Evolutionary conservation across 2,113 vertebrate species (phyloP), one percentile per base, ranked within the genome.

Genomic region (Petrocephalus zakoni): DNA sequence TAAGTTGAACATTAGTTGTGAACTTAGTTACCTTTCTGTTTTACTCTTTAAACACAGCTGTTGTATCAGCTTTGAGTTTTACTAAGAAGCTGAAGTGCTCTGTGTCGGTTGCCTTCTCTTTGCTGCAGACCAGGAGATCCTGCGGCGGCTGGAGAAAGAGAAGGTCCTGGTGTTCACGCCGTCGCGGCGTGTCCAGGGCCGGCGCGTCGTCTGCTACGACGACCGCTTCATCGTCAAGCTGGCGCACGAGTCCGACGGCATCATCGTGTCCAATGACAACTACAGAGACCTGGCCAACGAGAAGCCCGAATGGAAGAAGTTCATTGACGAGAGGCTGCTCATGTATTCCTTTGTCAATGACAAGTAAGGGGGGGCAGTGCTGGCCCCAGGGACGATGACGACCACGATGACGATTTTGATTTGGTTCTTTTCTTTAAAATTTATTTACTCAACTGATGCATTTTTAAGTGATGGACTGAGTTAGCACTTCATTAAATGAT

Each of bases 271-370:
- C 89, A 99, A 99, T 25, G 98, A 99, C 88, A 99, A 99, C 96
- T 99, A 99, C 95, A 95, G 98, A 91, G 98, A 99, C 91, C 93
- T 99, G 90, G 97, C 97, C 17, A 98, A 98, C 58, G 98, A 99
- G 92, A 99, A 99, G 89, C 98, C 98, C 0, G 98, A 99, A 91
- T 99, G 97, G 98, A 99, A 99, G 95, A 99, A 98, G 93, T 99
- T 99, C 94, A 97, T 99, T 88, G 98, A 99, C 22, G 98, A 99
- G 88, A 94, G 98, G 51, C 93, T 99, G 92, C 95, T 99, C 90
- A 99, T 99, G 98, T 99, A 99, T 91, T 99, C 98, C 5, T 99
- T 99, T 90, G 98, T 99, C 91, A 99, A 99, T 84, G 98, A 99
- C 95, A 99, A 99, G 98, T 99, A 94, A 96, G 97, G 94, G 34